Base-by-base conservation (phyloP, 2,113 vertebrate species). In the Leucopsar rothschildi region DNA sequence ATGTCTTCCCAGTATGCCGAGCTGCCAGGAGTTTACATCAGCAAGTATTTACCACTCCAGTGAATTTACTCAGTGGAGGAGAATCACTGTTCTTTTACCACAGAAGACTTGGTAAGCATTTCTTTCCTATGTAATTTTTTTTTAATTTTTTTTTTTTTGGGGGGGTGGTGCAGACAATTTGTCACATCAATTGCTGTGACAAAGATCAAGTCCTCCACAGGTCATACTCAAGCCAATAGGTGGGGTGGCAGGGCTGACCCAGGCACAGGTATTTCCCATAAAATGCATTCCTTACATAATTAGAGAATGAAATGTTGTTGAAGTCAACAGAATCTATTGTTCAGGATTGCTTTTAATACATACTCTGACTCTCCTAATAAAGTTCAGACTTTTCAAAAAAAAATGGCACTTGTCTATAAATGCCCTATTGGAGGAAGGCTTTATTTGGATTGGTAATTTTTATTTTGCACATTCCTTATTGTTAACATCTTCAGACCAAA, bases 1-100 rank as follows among this genome's bases (percentile, higher is more conserved):
- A 93, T 99, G 99, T 95, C 98, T 99, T 89, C 99, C 99, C 50
- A 99, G 99, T 84, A 99, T 99, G 99, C 99, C 99, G 0, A 99
- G 99, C 97, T 99, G 99, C 93, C 98, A 99, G 59, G 99, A 99
- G 97, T 99, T 99, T 90, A 99, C 99, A 52, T 98, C 99, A 56
- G 98, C 99, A 88, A 99, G 99, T 93, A 98, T 99, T 86, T 99
- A 99, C 97, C 99, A 99, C 81, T 99, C 99, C 73, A 99, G 99
- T 1, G 99, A 99, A 97, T 99, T 99, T 96, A 98, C 96, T 86
- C 98, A 98, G 91, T 99, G 99, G 99, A 98, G 99, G 92, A 99
- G 99, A 93, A 98, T 99, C 87, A 99, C 98, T 0, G 98, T 99
- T 57, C 98, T 98, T 68, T 97, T 99, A 90, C 99, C 99, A 60